Evolutionary conservation across 1,140 invertebrate species (phyloP).

Genomic region (Drosophila azteca): DNA sequence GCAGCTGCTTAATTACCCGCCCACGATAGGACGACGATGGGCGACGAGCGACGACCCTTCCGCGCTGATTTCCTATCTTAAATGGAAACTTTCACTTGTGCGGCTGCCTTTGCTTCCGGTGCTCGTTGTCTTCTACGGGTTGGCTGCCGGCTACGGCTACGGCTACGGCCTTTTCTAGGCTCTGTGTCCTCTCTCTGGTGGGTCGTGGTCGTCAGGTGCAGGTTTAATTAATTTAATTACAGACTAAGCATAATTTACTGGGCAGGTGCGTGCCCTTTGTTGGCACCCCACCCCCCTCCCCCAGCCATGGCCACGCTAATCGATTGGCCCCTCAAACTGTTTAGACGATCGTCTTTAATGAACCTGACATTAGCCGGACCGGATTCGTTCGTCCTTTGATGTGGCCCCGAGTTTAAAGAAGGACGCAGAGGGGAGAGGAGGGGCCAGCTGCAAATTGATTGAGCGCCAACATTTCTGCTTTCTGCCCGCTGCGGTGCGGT

Average conservation of each 20-base stretch:
- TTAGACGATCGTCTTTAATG: constrained; percentile 40
- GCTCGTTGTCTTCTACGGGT: constrained; percentile 54
- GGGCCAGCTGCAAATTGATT: constrained; percentile 32
- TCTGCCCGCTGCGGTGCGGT: background rate
- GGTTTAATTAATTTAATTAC: constrained; percentile 81
- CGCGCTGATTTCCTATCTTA: constrained; percentile 76
- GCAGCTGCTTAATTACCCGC: constrained; percentile 75
- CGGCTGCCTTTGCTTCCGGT: constrained; percentile 59
- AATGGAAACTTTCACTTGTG: constrained; percentile 67
- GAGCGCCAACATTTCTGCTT: constrained; percentile 12
- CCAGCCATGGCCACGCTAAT: constrained; percentile 38
- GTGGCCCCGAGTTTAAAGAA: constrained; percentile 28
- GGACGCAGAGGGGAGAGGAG: too few species aligned
- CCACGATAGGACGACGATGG: constrained; percentile 34
- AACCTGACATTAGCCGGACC: constrained; percentile 30
- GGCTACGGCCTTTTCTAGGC: constrained; percentile 2
- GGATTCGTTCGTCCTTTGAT: constrained; percentile 12
- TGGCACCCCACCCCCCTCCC: too few species aligned
- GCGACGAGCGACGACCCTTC: constrained; percentile 49
- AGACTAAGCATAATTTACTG: constrained; percentile 81
- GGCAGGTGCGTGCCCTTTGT: constrained; percentile 60
- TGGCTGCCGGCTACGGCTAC: background rate
- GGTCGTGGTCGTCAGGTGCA: constrained; percentile 59
- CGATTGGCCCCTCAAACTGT: constrained; percentile 42
- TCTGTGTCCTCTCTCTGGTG: constrained; percentile 17